phyloP scores from a whole-genome alignment of 92 coral and sea anemone genomes.

The Paramuricea clavata region DNA sequence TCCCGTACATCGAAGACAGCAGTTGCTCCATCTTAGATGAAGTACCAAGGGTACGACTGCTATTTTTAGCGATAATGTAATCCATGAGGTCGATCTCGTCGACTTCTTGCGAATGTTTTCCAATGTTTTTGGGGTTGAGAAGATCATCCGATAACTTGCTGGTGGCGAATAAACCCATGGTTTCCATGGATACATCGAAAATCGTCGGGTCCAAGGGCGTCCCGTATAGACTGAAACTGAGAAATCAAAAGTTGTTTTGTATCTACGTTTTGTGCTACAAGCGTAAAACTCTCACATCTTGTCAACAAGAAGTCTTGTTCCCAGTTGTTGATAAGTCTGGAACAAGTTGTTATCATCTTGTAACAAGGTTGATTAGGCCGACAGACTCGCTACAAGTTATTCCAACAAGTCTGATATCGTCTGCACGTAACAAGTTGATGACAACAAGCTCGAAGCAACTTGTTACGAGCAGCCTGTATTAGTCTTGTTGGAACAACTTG shows the following conservation, averaged over 20 bases:
- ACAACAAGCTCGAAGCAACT: too few species aligned
- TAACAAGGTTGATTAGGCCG: too few species aligned
- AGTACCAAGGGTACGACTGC: not conserved
- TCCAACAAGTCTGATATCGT: too few species aligned
- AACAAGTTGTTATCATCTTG: too few species aligned
- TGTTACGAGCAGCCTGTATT: too few species aligned
- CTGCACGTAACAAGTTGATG: too few species aligned
- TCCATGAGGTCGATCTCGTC: slow-evolving; percentile 64
- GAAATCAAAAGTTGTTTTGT: not conserved
- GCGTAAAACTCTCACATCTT: too few species aligned
- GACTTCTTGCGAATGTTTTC: slow-evolving; percentile 34
- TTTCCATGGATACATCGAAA: slow-evolving; percentile 79
- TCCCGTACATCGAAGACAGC: slow-evolving; percentile 78
- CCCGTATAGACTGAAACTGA: slow-evolving; percentile 91
- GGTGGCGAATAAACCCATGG: slow-evolving; percentile 42
- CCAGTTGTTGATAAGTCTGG: too few species aligned
- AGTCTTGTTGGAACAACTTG: too few species aligned
- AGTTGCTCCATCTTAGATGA: slow-evolving; percentile 38
- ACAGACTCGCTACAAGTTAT: too few species aligned
- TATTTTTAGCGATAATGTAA: slow-evolving; percentile 41
- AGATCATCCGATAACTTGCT: slow-evolving; percentile 43
- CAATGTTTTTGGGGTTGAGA: slow-evolving; percentile 21
- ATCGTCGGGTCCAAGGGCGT: slow-evolving; percentile 95
- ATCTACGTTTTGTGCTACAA: not conserved
- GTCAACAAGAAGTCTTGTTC: too few species aligned